Evolutionary conservation across 37 sponge, comb jelly and placozoan species (phyloP), one percentile per base, ranked within the genome.

Genomic region (Hormiphora californensis): DNA sequence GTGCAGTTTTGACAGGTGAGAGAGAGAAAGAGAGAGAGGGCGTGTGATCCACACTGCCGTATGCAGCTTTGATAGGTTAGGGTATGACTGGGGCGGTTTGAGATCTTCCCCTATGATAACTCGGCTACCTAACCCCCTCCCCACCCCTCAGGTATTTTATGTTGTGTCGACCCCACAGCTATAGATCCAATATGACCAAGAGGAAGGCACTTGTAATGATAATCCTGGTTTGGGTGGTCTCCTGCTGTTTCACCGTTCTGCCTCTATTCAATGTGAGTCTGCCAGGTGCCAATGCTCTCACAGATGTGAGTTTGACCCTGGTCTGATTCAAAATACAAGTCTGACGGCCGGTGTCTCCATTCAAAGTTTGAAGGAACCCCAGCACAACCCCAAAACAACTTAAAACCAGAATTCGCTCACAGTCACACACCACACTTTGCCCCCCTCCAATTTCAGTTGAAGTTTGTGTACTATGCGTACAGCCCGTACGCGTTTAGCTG

Each of bases 1-100:
- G 30, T 73, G 81, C 38, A 73, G 81, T 33, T 73, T 73, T 28
- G 81, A 73, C 81, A 73, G 81, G 81, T 73, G 19, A 57, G 4
- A 57, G 3, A 23, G 5, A n/a, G 59, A 57, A 23, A 8, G 8
- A 46, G 12, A 8, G 8, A 46, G 11, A 46, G 8, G 51, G 11
- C 12, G 51, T 46, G 51, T 46, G 12, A 12, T 46, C 51, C 51
- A 12, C 51, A 46, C 51, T 17, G 51, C 51, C 12, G 12, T 12
- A 46, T 8, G 12, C n/a, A n/a, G n/a, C n/a, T n/a, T n/a, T n/a
- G n/a, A n/a, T n/a, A n/a, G n/a, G n/a, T n/a, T n/a, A n/a, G n/a
- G n/a, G n/a, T n/a, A n/a, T n/a, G n/a, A n/a, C n/a, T n/a, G n/a
- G n/a, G n/a, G n/a, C n/a, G n/a, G n/a, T n/a, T n/a, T n/a, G n/a